Evolutionary conservation across 2,888 invertebrate species (phyloP), one percentile per base, ranked within the genome.

Genomic region (Drosophila suboccidentalis): DNA sequence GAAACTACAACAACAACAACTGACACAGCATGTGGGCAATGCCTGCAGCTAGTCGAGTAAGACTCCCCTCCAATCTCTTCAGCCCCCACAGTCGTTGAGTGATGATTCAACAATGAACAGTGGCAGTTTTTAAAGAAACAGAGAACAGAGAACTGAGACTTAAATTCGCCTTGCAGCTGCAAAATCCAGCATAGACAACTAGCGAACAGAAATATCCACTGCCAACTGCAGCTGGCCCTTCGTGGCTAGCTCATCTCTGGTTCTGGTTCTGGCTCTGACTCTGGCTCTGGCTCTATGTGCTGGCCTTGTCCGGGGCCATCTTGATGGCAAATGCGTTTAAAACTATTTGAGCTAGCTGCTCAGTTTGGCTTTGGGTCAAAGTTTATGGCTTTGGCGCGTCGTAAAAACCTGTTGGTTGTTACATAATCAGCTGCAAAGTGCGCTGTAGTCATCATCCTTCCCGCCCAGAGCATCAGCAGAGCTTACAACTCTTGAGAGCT

Each of bases 81-180:
- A 41, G 15, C 26, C 58, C 26, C 49, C 17, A 39, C 22, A 29
- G 44, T 17, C 29, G 57, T 72, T 85, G 84, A 85, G 86, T 82
- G 84, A 85, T 87, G 84, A 85, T 80, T 82, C 86, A 78, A 85
- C 80, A 87, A 87, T 85, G 84, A 87, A 87, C 88, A 87, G 78
- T 85, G 84, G 76, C 84, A 87, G 78, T 71, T 78, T 76, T 80
- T 78, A 73, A 66, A 62, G 60, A 65, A 65, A 41, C 43, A 22
- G 34, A 49, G 60, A 61, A 61, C 38, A 13, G 19, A 43, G 60
- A 61, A 61, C 38, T 10, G 19, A 43, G 49, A 43, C 47, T 29
- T 39, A 67, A 71, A 71, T 84, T 76, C 72, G 54, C 55, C 64
- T 49, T 78, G 76, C 60, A 66, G 58, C 61, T 59, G 36, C 19